phyloP scores from a whole-genome alignment of 2,113 vertebrate genomes.

The Gnathonemus longibarbis region DNA sequence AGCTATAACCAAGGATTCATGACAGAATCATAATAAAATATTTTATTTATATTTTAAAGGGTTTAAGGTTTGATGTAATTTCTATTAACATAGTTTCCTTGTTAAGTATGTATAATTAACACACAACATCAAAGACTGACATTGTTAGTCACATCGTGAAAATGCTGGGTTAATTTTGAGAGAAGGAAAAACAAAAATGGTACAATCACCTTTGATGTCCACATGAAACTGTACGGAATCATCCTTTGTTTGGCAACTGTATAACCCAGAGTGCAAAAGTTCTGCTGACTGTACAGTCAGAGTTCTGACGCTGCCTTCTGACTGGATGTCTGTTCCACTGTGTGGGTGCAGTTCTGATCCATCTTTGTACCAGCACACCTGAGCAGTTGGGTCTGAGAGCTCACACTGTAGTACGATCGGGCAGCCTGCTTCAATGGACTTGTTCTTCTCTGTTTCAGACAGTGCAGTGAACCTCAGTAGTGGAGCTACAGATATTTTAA shows the following conservation, averaged over 20 bases:
- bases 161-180: conserved; percentile 29
- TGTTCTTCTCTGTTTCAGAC: conserved; percentile 48
- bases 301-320: conserved; percentile 37
- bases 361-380: conserved; percentile 62
- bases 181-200: conserved; percentile 45
- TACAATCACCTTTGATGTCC: conserved; percentile 58
- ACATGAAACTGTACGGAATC: conserved; percentile 45
- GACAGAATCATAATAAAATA: neutral
- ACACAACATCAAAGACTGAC: conserved; percentile 39
- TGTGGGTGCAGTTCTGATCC: conserved; percentile 49
- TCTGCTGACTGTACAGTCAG: conserved; percentile 36
- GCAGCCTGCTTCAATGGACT: conserved; percentile 37
- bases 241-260: conserved; percentile 41
- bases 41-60: neutral
- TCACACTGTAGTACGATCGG: conserved; percentile 58
- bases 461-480: conserved; percentile 40
- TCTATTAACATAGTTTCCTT: neutral
- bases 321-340: conserved; percentile 37
- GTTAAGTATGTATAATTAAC: conserved; percentile 24
- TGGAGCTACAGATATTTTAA: conserved; percentile 55
- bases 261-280: conserved; percentile 39
- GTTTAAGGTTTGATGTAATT: neutral
- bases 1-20: neutral
- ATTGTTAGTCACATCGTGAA: conserved; percentile 50
- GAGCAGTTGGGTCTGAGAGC: conserved; percentile 57